Evolutionary conservation across 1,140 invertebrate species (phyloP), one percentile per base, ranked within the genome.

Genomic region (Neodiprion pinetum): DNA sequence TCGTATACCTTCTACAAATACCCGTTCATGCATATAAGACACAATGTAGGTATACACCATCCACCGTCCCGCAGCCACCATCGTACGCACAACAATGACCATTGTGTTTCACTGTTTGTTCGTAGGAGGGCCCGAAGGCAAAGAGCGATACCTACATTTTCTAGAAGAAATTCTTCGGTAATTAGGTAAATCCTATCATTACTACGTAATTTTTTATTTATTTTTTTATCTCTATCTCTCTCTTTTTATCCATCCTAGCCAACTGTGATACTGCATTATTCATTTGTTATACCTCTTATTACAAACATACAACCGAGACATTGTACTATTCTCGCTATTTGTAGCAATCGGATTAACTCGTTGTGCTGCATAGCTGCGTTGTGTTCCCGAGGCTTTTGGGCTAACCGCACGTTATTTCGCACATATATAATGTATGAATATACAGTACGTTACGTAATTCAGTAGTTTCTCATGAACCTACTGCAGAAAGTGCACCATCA

Each of bases 101-200:
- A 61, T 61, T 61, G 53, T 61, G 53, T 61, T 81, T 74, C 72
- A 72, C 68, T 72, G 75, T 82, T 76, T 81, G 76, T 83, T 81
- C 75, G 70, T 81, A 88, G 82, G 84, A 76, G 79, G 78, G 82
- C 73, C 79, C 74, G 76, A 81, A 68, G 80, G 80, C 82, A 79
- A 85, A 83, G 82, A 89, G 88, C 83, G 81, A 86, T 80, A 89
- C 87, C 74, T 89, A 89, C 83, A 89, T 89, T 87, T 89, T 81
- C 87, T 89, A 88, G 84, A 83, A 83, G 81, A 83, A 50, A 75
- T 48, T 70, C 72, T 48, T 48, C 40, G 14, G 12, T 49, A 10
- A 48, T 48, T 40, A 71, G 17, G 70, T 71, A 17, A 40, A 69
- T 69, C 12, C 17, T 28, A 11, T 28, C 5, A 47, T 69, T 23